phyloP scores from a whole-genome alignment of 2,113 vertebrate genomes.

The Pollimyrus isidori region DNA sequence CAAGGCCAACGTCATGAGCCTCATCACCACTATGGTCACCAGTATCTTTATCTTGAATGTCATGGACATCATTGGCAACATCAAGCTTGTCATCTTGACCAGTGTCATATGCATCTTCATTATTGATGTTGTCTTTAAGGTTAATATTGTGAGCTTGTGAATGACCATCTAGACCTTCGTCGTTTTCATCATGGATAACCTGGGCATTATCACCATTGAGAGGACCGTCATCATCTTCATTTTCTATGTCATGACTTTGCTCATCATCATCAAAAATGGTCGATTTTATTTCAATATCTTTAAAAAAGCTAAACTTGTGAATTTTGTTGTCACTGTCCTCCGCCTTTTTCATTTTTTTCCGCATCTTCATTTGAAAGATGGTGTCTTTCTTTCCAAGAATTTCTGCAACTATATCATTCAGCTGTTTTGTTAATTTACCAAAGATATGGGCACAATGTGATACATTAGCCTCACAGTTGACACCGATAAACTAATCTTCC shows the following conservation, averaged over 20 bases:
- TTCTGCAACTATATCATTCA: slow-evolving; percentile 59
- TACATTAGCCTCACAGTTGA: not conserved
- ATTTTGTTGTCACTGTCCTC: not conserved
- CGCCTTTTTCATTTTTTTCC: not conserved
- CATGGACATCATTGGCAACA: not conserved
- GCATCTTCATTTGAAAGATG: slow-evolving; percentile 10
- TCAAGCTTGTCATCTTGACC: not conserved
- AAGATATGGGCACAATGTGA: not conserved
- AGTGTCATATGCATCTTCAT: not conserved
- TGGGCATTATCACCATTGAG: not conserved
- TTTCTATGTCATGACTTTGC: not conserved
- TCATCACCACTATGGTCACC: not conserved
- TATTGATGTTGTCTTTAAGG: not conserved
- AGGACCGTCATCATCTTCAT: slow-evolving; percentile 19
- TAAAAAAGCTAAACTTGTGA: slow-evolving; percentile 1
- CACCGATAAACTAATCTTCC: not conserved
- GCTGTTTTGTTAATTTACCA: slow-evolving; percentile 23
- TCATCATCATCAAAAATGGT: not conserved
- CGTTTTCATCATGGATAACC: not conserved
- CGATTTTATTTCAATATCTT: not conserved
- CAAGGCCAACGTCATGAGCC: slow-evolving; percentile 24
- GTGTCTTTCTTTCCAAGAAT: slow-evolving; percentile 40
- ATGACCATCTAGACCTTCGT: slow-evolving; percentile 21
- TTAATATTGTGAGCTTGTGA: slow-evolving; percentile 38
- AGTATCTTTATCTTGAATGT: not conserved